Evolutionary conservation across 2,797 vertebrate species (phyloP).

Genomic region (Syndactyla subalaris): DNA sequence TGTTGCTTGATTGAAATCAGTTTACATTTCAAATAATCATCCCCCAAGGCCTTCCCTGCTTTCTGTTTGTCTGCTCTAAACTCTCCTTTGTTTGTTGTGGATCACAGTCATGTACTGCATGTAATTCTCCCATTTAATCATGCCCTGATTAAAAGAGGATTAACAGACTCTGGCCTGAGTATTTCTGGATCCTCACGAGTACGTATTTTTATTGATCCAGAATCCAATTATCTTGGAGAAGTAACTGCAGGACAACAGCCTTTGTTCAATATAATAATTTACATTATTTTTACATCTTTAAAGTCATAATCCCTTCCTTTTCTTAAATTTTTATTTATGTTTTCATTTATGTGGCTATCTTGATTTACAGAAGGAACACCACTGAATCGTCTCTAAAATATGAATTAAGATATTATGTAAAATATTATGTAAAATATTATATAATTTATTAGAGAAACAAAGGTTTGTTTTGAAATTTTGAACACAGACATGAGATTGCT

Average conservation of each 20-base stretch:
- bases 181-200: not conserved
- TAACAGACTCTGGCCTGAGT: not conserved
- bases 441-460: not conserved
- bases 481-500: not conserved
- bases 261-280: not conserved
- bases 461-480: not conserved
- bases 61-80: not conserved
- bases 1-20: not conserved
- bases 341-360: not conserved
- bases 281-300: not conserved
- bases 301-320: not conserved
- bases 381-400: not conserved
- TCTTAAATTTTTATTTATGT: not conserved
- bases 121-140: not conserved
- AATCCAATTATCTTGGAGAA: constrained; percentile 13
- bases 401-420: not conserved
- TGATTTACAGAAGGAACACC: not conserved
- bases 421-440: not conserved
- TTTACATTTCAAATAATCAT: not conserved
- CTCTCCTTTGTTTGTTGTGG: not conserved
- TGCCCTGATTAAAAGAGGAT: not conserved
- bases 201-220: not conserved
- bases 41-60: not conserved
- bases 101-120: not conserved
- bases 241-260: not conserved